These are phyloP conservation scores for Drosophila testacea DNA, from an alignment of 2,888 invertebrate species.

Conservation along the genomic window DNA sequence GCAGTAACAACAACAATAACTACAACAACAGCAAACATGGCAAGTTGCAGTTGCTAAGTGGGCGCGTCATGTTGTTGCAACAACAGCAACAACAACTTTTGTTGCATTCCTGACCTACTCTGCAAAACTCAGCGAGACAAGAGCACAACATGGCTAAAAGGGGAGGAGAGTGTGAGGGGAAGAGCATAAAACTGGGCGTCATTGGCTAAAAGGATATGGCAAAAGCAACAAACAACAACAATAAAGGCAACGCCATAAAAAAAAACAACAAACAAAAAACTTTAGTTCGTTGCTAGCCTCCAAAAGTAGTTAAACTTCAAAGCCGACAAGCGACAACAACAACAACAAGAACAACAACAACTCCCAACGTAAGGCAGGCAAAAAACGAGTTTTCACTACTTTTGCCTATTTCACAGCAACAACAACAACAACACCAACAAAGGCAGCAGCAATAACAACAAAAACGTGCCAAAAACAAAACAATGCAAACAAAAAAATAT, in stretches of 20 bases:
- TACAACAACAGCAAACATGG: conserved; percentile 15
- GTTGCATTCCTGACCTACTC: conserved; percentile 77
- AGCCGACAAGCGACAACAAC: conserved; percentile 40
- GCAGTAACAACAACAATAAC: conserved; percentile 26
- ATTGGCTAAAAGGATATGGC: conserved; percentile 70
- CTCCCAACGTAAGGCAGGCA: conserved; percentile 30
- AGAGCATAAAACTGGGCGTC: conserved; percentile 44
- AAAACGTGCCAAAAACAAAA: conserved; percentile 53
- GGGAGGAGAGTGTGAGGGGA: neutral
- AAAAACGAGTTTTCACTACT: conserved; percentile 77
- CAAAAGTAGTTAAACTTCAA: conserved; percentile 77
- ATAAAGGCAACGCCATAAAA: conserved; percentile 2
- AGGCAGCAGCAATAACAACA: conserved; percentile 12
- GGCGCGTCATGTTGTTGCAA: neutral
- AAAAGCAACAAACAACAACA: conserved; percentile 39
- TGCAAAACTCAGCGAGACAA: conserved; percentile 58
- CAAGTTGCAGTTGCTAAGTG: neutral
- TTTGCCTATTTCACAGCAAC: conserved; percentile 72
- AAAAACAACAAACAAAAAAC: conserved; percentile 44
- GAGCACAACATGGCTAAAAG: conserved; percentile 15
- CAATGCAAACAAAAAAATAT: conserved; percentile 11
- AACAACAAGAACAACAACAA: conserved; percentile 29
- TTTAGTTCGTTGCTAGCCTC: conserved; percentile 55
- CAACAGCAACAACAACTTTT: conserved; percentile 47
- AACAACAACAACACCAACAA: conserved; percentile 26